Conservation (phyloP, 2,888 invertebrate species). For the Euzophera pinguis region DNA sequence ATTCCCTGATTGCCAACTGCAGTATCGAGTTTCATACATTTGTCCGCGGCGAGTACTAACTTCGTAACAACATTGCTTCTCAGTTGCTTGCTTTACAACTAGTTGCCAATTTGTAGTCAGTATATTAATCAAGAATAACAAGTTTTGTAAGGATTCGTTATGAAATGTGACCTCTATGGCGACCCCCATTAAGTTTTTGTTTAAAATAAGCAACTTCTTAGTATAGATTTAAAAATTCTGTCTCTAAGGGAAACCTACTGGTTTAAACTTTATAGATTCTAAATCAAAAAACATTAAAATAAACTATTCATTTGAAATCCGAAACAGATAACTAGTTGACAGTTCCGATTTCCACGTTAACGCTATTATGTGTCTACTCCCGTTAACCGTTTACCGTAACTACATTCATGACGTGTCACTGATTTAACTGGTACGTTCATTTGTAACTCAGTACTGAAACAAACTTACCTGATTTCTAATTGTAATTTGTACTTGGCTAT, state of each 20-base stretch:
- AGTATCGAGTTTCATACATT: neutral
- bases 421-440: neutral
- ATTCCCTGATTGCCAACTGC: neutral
- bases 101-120: neutral
- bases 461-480: neutral
- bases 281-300: too few relatives aligned
- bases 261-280: too few relatives aligned
- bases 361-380: neutral
- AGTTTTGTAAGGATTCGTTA: too few relatives aligned
- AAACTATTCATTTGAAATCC: too few relatives aligned
- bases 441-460: neutral
- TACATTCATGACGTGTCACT: conserved; percentile 2
- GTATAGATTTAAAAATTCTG: too few relatives aligned
- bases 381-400: neutral
- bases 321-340: neutral
- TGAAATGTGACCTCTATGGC: too few relatives aligned
- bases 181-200: too few relatives aligned
- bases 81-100: neutral
- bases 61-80: neutral
- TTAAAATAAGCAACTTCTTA: too few relatives aligned
- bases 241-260: too few relatives aligned
- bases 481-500: too few relatives aligned
- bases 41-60: neutral
- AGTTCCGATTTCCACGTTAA: conserved; percentile 1
- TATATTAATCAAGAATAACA: neutral